A percentile compares a stretch with the other conserved stretches of the same genome.
These are phyloP conservation scores for Metopolophium dirhodum DNA, from an alignment of 1,140 invertebrate species.

Conservation along the genomic window DNA sequence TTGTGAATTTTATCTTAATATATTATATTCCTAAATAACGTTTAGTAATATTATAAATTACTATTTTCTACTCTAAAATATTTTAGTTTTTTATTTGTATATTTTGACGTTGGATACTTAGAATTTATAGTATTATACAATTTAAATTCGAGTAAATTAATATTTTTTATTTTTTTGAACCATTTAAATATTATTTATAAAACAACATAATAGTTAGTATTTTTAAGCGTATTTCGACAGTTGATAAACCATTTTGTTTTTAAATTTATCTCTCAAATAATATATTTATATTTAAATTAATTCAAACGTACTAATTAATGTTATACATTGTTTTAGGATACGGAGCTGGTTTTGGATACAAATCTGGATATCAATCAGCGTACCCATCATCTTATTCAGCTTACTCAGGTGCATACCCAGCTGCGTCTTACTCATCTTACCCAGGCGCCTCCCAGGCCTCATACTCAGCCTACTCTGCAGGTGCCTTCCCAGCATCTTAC, in stretches of 20 bases:
- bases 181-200: background rate
- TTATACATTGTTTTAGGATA: background rate
- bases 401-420: background rate
- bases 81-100: too few species aligned
- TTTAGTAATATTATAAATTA: too few species aligned
- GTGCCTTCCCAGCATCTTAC: conserved; percentile 28
- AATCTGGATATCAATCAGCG: background rate
- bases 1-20: too few species aligned
- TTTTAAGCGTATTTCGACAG: background rate
- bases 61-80: too few species aligned
- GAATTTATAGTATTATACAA: too few species aligned
- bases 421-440: background rate
- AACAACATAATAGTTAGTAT: background rate
- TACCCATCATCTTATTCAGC: conserved; percentile 14
- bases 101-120: too few species aligned
- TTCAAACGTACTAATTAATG: background rate
- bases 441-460: conserved; percentile 7
- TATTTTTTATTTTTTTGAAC: background rate
- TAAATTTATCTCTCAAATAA: background rate
- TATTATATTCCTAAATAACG: too few species aligned
- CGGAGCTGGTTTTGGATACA: background rate
- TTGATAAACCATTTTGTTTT: background rate
- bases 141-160: too few species aligned
- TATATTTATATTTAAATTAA: background rate
- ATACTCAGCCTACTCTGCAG: conserved; percentile 17